phyloP scores from a whole-genome alignment of 2,113 vertebrate species.

The Amblyopsis rosae region DNA sequence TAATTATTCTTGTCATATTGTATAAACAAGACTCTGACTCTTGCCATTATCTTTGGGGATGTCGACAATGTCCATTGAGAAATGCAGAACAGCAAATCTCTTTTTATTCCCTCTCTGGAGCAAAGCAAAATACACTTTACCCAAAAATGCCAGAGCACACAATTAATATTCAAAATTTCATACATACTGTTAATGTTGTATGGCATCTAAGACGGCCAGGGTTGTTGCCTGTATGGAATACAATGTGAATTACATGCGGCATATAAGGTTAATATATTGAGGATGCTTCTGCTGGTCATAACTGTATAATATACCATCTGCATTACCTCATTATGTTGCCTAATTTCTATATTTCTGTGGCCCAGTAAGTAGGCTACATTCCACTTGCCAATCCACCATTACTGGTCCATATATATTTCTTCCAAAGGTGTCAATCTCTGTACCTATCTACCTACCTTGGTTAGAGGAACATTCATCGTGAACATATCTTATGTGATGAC shows the following conservation, averaged over 20 bases:
- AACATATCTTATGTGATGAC: neutral
- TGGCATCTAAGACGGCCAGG: neutral
- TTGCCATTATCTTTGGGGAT: constrained; percentile 61
- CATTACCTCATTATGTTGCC: constrained; percentile 2
- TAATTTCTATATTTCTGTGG: neutral
- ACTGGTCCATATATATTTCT: neutral
- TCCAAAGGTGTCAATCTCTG: neutral
- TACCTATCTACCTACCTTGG: neutral
- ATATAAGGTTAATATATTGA: neutral
- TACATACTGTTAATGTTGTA: neutral
- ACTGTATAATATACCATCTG: neutral
- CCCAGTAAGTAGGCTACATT: neutral
- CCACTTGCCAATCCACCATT: neutral
- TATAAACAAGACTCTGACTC: constrained; percentile 70
- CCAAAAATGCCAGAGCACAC: constrained; percentile 40
- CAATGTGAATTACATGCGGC: neutral
- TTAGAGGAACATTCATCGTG: neutral
- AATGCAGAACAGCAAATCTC: constrained; percentile 64
- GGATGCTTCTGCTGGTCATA: neutral
- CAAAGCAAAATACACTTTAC: constrained; percentile 34
- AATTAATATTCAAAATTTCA: neutral
- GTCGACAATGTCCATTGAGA: constrained; percentile 58
- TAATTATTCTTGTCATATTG: constrained; percentile 56
- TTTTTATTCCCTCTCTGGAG: constrained; percentile 5
- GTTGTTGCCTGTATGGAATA: neutral